Conservation (phyloP, 92 coral and sea anemone species). For the Blastomussa wellsi region DNA sequence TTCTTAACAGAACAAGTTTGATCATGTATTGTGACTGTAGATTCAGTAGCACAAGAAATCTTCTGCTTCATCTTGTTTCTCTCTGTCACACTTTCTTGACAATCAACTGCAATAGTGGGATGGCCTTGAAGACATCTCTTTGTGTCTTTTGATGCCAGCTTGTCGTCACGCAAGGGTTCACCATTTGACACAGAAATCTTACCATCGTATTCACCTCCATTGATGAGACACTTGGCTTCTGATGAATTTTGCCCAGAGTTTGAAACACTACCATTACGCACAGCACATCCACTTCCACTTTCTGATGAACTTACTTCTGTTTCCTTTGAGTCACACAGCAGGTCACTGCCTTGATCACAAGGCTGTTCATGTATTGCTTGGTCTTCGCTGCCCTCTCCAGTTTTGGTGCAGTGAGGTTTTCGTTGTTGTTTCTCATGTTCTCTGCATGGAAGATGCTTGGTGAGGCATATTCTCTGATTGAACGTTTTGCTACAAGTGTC, state of each 20-base stretch:
- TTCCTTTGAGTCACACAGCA: background rate
- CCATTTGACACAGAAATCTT: background rate
- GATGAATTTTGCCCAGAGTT: background rate
- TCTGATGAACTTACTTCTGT: background rate
- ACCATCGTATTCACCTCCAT: background rate
- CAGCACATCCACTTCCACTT: background rate
- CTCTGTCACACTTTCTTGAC: background rate
- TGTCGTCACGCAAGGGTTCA: background rate
- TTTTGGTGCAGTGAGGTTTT: conserved; percentile 27
- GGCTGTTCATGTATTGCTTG: background rate
- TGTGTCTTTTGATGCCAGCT: background rate
- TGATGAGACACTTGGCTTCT: background rate
- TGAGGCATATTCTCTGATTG: conserved; percentile 71
- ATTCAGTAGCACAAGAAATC: background rate
- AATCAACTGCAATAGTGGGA: background rate
- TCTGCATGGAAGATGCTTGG: conserved; percentile 75
- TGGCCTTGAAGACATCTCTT: background rate
- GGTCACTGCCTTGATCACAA: background rate
- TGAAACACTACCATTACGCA: background rate
- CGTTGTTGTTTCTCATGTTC: conserved; percentile 64
- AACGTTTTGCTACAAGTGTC: conserved; percentile 69
- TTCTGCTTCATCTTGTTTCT: background rate
- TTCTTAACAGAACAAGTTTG: conserved; percentile 1
- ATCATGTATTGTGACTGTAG: background rate
- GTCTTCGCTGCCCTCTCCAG: background rate